Conservation (phyloP, 2,888 invertebrate species). For the Mesorhabditis sp. region DNA sequence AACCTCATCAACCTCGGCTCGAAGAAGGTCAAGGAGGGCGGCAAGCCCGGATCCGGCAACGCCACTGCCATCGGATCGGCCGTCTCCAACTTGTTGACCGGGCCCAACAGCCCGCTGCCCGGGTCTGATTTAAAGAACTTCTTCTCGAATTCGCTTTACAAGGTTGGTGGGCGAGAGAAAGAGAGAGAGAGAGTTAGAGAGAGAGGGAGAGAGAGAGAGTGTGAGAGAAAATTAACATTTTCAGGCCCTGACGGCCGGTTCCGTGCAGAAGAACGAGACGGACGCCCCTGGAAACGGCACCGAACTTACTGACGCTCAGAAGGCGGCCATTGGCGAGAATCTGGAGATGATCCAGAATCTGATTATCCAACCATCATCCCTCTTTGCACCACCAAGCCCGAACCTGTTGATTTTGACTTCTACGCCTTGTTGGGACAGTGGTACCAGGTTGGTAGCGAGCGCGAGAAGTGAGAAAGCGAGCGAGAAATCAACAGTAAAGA, state of each 20-base stretch:
- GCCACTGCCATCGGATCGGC: constrained; percentile 43
- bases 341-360: constrained; percentile 57
- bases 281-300: constrained; percentile 11
- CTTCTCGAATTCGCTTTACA: constrained; percentile 57
- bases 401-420: constrained; percentile 53
- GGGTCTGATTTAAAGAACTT: constrained; percentile 35
- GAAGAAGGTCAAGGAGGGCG: constrained; percentile 42
- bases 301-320: constrained; percentile 46
- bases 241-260: constrained; percentile 49
- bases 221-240: not conserved
- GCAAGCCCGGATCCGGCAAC: constrained; percentile 16
- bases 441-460: constrained; percentile 47
- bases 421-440: constrained; percentile 56
- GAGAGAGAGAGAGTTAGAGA: not conserved
- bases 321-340: constrained; percentile 54
- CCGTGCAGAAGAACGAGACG: constrained; percentile 33
- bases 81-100: constrained; percentile 47
- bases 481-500: not conserved
- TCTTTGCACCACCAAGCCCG: constrained; percentile 56
- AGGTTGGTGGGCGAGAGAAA: constrained; percentile 13
- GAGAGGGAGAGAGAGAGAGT: not conserved
- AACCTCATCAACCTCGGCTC: constrained; percentile 48
- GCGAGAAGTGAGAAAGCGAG: not conserved
- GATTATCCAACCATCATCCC: constrained; percentile 57
- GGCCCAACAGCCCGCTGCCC: constrained; percentile 52